Evolutionary conservation across 2,113 vertebrate genomes (phyloP), one percentile per base, ranked within the genome.

Genomic region (Microtus richardsoni): DNA sequence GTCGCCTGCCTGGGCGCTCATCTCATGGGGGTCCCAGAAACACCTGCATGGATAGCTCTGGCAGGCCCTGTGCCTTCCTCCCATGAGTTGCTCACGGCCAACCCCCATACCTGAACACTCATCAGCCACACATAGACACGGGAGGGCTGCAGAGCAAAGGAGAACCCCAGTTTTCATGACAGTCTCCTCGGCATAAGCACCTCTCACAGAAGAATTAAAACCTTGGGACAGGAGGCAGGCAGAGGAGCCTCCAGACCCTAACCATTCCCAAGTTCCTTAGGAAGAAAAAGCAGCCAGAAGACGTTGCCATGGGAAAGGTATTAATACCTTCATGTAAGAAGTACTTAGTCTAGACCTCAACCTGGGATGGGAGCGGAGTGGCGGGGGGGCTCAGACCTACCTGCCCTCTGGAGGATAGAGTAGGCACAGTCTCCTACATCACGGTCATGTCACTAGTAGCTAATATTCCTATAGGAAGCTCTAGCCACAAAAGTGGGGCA

Each of bases 381-480:
- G 2, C 3, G 49, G 49, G 49, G 49, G 49, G 49, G 12, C 11
- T 49, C 28, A 6, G 22, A 87, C 71, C 30, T 78, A 9, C 26
- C 36, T 7, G 1, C n/a, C 28, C 58, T 41, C 58, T 94, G 70
- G 33, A 39, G 8, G 86, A 30, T 0, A 70, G 74, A 88, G 5
- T 62, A 86, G 24, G 14, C 28, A 82, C 58, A 1, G 47, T 5
- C 5, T 58, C 75, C 33, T 9, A 13, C 1, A 5, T 33, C 47
- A 73, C 0, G 16, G 17, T 94, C 94, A 54, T 82, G 0, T 49
- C 96, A 6, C 0, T 8, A 2, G 3, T 62, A 91, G 77, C 93
- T 94, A 84, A 84, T 91, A 88, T 17, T 83, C 87, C 39, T 82
- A 13, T 30, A 41, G 41, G 79, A 64, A 87, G 60, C 17, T 54